Evolutionary conservation across 2,888 invertebrate species (phyloP), one percentile per base, ranked within the genome.

Genomic region (Cephonodes hylas): DNA sequence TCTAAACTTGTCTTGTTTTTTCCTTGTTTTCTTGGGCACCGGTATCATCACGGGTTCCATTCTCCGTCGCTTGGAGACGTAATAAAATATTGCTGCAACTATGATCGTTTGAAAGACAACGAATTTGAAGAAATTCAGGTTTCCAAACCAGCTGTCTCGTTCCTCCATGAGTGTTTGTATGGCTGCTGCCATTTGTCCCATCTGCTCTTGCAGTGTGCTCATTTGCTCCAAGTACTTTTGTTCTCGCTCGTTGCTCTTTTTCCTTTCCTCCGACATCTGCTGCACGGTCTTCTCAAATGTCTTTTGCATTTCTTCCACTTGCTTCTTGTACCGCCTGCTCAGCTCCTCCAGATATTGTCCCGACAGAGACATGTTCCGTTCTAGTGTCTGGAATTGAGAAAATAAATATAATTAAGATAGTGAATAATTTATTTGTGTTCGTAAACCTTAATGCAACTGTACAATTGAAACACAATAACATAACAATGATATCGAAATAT

Each of bases 341-440:
- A 99, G 91, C 84, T 99, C 99, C 85, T 99, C 99, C 70, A 99
- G 93, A 85, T 99, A 99, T 85, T 99, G 98, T 64, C 97, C 97
- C 70, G 98, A 99, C 44, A 99, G 93, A 13, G 99, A 98, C 95
- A 99, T 97, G 89, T 99, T 99, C 72, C 97, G 94, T 89, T 99
- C 99, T 72, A 99, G 93, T 59, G 97, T 96, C 96, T 97, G 91
- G 65, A 93, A 93, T 63, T 61, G 62, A 69, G 69, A 67, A 67
- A 63, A 64, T 3, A 20, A n/a, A 8, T 44, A 7, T 22, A n/a
- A 38, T 38, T 38, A 38, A n/a, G 10, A 6, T 34, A 0, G 8
- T 38, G n/a, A 38, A 2, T 10, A 13, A n/a, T n/a, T n/a, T 38
- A 38, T 34, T 13, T 34, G 1, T 13, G 13, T 13, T n/a, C n/a